These are phyloP conservation scores for Geotrypetes seraphini DNA, from an alignment of 2,797 vertebrate species.

Conservation along the genomic window DNA sequence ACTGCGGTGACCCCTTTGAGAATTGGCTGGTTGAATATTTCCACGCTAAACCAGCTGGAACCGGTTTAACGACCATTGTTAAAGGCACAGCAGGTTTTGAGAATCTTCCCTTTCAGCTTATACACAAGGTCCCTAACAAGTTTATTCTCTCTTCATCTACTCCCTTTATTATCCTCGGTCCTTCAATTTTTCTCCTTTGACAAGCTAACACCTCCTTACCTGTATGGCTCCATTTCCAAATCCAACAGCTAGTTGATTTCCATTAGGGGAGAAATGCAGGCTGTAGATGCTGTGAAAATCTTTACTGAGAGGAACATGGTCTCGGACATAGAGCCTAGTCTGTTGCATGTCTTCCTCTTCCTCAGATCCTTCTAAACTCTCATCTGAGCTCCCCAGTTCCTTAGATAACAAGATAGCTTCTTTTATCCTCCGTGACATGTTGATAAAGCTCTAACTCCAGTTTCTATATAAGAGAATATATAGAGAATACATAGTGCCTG, in stretches of 20 bases:
- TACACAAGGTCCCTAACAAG: neutral
- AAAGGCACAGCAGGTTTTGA: no score
- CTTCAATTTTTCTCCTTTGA: accelerated
- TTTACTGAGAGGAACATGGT: neutral
- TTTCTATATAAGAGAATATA: no score
- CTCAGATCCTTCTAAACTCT: neutral
- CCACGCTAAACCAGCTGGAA: no score
- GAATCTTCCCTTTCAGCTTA: neutral
- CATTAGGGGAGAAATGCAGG: neutral
- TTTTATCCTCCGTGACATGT: slow-evolving; percentile 3
- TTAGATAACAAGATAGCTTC: slow-evolving; percentile 1
- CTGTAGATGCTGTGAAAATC: slow-evolving; percentile 11
- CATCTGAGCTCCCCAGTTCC: neutral
- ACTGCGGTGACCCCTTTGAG: no score
- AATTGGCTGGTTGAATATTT: no score
- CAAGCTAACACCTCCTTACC: neutral
- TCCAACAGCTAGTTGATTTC: neutral
- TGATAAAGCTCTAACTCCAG: neutral
- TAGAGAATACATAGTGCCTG: no score
- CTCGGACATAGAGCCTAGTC: neutral
- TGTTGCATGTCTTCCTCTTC: neutral
- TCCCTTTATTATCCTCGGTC: no score
- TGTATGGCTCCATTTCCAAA: slow-evolving; percentile 16
- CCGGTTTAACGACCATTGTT: no score
- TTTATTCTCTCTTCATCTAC: accelerated